These are phyloP conservation scores for Semibalanus balanoides DNA, from an alignment of 1,140 invertebrate genomes.

Conservation along the genomic window DNA sequence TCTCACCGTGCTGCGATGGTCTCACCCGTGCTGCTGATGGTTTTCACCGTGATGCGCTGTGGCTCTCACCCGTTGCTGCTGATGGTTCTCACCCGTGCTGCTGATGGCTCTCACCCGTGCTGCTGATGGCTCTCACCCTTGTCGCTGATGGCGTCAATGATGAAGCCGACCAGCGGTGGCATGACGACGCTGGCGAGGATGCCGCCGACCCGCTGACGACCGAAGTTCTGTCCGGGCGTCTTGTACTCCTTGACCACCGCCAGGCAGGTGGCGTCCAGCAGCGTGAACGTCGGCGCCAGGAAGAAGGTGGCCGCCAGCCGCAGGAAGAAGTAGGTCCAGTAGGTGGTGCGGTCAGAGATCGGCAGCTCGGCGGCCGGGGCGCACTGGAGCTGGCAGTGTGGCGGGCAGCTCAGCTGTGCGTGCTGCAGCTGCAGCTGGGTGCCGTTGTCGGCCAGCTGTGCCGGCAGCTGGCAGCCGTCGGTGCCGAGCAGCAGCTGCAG, in stretches of 20 bases:
- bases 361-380: background rate
- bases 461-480: background rate
- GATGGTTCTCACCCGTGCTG: too few relatives aligned
- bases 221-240: conserved; percentile 24
- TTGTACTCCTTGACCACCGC: conserved; percentile 57
- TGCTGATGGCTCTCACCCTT: too few relatives aligned
- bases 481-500: background rate
- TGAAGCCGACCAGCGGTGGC: conserved; percentile 57
- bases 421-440: background rate
- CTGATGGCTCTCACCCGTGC: too few relatives aligned
- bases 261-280: conserved; percentile 65
- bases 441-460: background rate
- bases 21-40: too few relatives aligned
- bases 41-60: too few relatives aligned
- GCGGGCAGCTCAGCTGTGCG: background rate
- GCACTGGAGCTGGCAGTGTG: background rate
- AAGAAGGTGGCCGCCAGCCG: conserved; percentile 57
- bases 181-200: conserved; percentile 64
- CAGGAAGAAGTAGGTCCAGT: conserved; percentile 57
- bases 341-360: conserved; percentile 1
- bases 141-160: conserved; percentile 40
- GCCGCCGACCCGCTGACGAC: conserved; percentile 57
- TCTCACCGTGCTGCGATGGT: too few relatives aligned
- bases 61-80: too few relatives aligned
- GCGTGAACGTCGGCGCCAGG: conserved; percentile 44